Evolutionary conservation across 2,888 invertebrate species (phyloP), one percentile per base, ranked within the genome.

Genomic region (Eupeodes latifasciatus): DNA sequence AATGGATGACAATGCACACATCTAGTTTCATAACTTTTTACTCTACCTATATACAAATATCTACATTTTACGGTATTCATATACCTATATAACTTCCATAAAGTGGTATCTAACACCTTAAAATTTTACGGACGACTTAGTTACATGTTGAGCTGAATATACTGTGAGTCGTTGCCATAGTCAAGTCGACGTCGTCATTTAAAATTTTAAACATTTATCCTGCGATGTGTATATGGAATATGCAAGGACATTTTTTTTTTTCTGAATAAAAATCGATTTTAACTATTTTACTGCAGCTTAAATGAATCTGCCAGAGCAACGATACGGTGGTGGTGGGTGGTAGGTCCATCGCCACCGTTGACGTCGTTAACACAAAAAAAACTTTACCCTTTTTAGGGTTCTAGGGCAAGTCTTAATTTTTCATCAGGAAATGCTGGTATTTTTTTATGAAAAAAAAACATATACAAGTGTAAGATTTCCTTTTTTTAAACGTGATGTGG

Each of bases 101-200:
- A 34, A 72, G 11, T 72, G 34, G 53, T n/a, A 72, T 53, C 47
- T 66, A 80, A 81, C 87, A 87, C 87, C 84, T 87, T 51, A 72
- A 55, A 83, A 55, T 87, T 67, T 49, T 72, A 62, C 62, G 61
- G 61, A 67, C 74, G 59, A 67, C 67, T 76, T 40, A 53, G 62
- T 44, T 75, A 51, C 53, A 64, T 72, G 53, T 44, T 80, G 66
- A 81, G 61, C 62, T 67, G 55, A 55, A 40, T 71, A 49, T 66
- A 55, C 74, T 51, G 36, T 34, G 19, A 59, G 67, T 55, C 47
- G 2, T 71, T 19, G 19, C 9, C 66, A 7, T 49, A 9, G 47
- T 44, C 2, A 0, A 36, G 47, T 44, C 2, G 0, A 36, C 5
- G 40, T 14, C 12, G 19, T 27, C 14, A 27, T 27, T 16, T 40